Evolutionary conservation across 2,113 vertebrate species (phyloP), one percentile per base, ranked within the genome.

Genomic region (Terrapene triunguis): DNA sequence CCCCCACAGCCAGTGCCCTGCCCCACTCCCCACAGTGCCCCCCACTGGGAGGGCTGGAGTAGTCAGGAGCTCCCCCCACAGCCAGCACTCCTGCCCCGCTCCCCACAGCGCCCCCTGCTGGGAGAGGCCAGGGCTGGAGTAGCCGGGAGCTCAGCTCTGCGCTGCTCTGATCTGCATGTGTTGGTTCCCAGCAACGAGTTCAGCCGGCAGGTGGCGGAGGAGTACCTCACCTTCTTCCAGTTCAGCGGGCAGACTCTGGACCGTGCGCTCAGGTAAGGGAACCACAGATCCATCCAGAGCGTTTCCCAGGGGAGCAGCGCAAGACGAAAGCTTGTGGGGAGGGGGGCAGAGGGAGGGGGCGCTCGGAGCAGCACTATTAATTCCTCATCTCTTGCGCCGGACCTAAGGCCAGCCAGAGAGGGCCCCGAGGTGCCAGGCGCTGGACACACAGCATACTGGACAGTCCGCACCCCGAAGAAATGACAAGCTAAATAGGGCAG

Each of bases 161-260:
- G 6, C 17, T n/a, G 29, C n/a, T 29, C 55, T 10, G 19, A 10
- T 35, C 6, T 53, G 85, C 35, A 32, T 59, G 19, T 72, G n/a
- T 59, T 91, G 89, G 65, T 91, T 81, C 80, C 19, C 69, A 99
- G 99, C 97, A 99, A 99, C 38, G 98, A 98, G 80, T 99, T 99
- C 97, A 99, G 99, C 94, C 98, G 53, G 38, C 97, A 98, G 6
- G 99, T 99, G 8, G 99, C 99, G 19, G 98, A 99, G 85, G 98
- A 98, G 82, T 99, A 99, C 95, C 97, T 99, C 13, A 98, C 98
- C 81, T 98, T 99, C 93, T 99, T 99, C 95, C 98, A 99, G 91
- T 99, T 99, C 89, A 97, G 95, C 3, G 97, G 96, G 14, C 98
- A 99, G 96, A 98, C 94, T 62, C 97, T 99, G 96, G 99, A 99